phyloP scores from a whole-genome alignment of 2,113 vertebrate species.

The Coreoperca whiteheadi region DNA sequence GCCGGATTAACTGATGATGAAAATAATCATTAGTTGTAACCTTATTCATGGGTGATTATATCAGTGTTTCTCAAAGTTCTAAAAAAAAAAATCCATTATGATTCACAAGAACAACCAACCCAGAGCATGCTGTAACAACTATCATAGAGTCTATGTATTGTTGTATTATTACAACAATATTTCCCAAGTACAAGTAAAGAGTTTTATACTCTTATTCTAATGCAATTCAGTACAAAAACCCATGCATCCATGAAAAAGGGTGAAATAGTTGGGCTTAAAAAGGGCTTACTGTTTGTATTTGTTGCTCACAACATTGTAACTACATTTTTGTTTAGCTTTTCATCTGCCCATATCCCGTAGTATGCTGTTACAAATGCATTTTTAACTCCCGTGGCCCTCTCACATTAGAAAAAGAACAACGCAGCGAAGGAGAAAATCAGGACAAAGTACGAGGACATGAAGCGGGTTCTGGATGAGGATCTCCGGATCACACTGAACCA shows the following conservation, averaged over 20 bases:
- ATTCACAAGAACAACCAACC: too few species aligned
- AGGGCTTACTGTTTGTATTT: not conserved
- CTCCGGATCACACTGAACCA: slow-evolving; percentile 73
- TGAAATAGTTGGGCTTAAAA: too few species aligned
- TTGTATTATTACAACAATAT: too few species aligned
- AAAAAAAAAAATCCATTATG: too few species aligned
- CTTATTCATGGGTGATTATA: not conserved
- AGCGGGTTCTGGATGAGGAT: slow-evolving; percentile 74
- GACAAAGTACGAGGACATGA: slow-evolving; percentile 75
- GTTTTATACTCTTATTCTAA: too few species aligned
- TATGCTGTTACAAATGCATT: not conserved
- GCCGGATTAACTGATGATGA: not conserved
- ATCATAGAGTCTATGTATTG: too few species aligned
- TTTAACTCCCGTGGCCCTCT: not conserved
- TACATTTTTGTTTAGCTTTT: not conserved
- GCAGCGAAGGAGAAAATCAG: slow-evolving; percentile 71
- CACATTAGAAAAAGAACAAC: slow-evolving; percentile 65
- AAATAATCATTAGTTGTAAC: not conserved
- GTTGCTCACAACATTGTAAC: not conserved
- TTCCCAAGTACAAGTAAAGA: too few species aligned
- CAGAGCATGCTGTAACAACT: too few species aligned
- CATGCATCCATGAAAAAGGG: too few species aligned
- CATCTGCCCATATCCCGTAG: not conserved
- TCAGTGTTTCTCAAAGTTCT: not conserved
- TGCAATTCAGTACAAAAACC: too few species aligned